Conservation (phyloP, 2,797 vertebrate species). For the Eulemur mongoz region DNA sequence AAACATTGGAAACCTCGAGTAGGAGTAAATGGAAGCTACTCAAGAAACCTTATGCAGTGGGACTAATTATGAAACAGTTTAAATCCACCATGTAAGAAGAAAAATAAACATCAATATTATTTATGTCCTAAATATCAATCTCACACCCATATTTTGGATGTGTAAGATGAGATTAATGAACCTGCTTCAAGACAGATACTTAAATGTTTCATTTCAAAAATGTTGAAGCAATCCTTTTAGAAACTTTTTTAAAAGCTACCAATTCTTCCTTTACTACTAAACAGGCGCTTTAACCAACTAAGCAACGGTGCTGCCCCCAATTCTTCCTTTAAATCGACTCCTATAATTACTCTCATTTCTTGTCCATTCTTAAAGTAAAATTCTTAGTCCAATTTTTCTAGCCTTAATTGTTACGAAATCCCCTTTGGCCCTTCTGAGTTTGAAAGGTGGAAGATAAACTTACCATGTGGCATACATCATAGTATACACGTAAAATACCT, state of each 20-base stretch:
- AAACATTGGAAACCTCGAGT: not conserved
- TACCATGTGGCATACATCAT: not conserved
- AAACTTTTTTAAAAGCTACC: not conserved
- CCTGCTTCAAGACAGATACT: not conserved
- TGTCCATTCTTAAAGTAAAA: not conserved
- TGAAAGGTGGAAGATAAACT: not conserved
- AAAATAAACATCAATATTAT: not conserved
- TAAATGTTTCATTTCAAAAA: slow-evolving; percentile 24
- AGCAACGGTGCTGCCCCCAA: not conserved
- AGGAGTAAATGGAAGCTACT: not conserved
- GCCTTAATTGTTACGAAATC: not conserved
- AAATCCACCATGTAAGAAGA: not conserved
- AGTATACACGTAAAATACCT: not conserved
- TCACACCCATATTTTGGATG: not conserved
- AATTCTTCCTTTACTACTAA: not conserved
- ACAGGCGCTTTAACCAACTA: no score
- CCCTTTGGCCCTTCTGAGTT: not conserved
- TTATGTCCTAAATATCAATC: not conserved
- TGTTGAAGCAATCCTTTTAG: not conserved
- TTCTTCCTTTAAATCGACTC: not conserved
- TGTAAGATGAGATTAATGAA: not conserved
- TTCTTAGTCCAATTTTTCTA: not conserved
- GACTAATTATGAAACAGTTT: not conserved
- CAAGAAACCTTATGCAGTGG: not conserved
- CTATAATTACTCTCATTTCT: not conserved